Evolutionary conservation across 1,140 invertebrate genomes (phyloP).

Genomic region (Oncopeltus fasciatus): DNA sequence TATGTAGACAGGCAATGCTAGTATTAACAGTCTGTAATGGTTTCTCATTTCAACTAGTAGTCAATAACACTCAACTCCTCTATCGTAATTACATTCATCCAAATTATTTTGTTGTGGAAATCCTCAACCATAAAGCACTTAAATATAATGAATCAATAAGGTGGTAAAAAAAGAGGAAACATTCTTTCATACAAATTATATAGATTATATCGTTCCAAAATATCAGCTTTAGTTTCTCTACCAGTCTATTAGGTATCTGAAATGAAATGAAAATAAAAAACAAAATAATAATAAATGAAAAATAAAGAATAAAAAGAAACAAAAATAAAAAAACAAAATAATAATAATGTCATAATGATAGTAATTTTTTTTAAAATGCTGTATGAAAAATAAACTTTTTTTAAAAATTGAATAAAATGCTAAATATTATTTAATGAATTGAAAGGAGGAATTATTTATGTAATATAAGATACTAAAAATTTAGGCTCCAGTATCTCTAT

Average conservation of each 20-base stretch:
- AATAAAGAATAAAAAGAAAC: constrained; percentile 17
- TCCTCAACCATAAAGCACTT: no score
- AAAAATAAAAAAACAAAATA: background rate
- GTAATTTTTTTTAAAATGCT: background rate
- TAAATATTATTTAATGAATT: background rate
- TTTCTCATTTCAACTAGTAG: background rate
- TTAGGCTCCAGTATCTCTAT: background rate
- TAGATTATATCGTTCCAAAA: background rate
- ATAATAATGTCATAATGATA: background rate
- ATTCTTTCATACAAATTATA: background rate
- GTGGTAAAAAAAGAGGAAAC: background rate
- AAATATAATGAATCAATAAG: background rate
- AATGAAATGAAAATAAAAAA: constrained; percentile 23
- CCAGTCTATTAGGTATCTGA: constrained; percentile 16
- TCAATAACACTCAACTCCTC: background rate
- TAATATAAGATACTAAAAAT: background rate
- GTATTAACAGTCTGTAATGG: no score
- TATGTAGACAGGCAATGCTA: constrained; percentile 1
- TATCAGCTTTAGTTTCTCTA: constrained; percentile 11
- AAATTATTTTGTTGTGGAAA: background rate
- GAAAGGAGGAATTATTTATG: background rate
- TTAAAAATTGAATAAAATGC: background rate
- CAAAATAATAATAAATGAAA: constrained; percentile 26
- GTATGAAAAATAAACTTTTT: background rate
- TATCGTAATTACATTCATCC: background rate